phyloP scores from a whole-genome alignment of 2,888 invertebrate genomes.

The Aphidius colemani region DNA sequence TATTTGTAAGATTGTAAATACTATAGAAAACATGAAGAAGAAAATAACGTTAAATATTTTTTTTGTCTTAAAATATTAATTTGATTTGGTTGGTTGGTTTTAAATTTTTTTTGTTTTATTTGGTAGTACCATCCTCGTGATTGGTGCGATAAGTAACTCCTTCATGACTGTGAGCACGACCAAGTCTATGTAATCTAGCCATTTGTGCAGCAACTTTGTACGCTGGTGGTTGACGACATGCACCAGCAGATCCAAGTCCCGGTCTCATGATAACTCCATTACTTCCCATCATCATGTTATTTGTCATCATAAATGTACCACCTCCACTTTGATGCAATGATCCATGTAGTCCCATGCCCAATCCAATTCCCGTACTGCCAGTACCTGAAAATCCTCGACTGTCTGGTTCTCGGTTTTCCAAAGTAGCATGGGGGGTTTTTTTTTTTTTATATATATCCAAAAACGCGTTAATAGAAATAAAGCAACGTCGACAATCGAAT shows the following conservation, averaged over 20 bases:
- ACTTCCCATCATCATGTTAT: constrained; percentile 38
- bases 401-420: constrained; percentile 47
- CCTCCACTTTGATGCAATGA: constrained; percentile 46
- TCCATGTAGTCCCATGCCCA: constrained; percentile 46
- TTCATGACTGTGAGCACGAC: constrained; percentile 85
- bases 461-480: constrained; percentile 9
- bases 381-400: constrained; percentile 59
- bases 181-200: constrained; percentile 80
- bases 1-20: constrained; percentile 5
- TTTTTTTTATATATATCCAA: constrained; percentile 11
- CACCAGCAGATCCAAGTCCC: constrained; percentile 40
- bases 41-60: constrained; percentile 22
- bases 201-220: constrained; percentile 87
- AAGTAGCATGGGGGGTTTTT: constrained; percentile 9
- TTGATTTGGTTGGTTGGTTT: constrained; percentile 12
- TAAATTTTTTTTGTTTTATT: constrained; percentile 22
- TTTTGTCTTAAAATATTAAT: constrained; percentile 17
- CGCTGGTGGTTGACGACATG: constrained; percentile 74
- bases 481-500: constrained; percentile 27
- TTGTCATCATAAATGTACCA: constrained; percentile 40
- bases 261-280: constrained; percentile 43
- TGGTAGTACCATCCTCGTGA: constrained; percentile 65
- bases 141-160: constrained; percentile 79
- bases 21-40: constrained; percentile 22
- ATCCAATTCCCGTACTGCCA: constrained; percentile 45